Percentiles rank a stretch among this genome's conserved stretches.
These are phyloP conservation scores for Philopotamus ludificatus DNA, from an alignment of 1,140 invertebrate species.

Conservation along the genomic window DNA sequence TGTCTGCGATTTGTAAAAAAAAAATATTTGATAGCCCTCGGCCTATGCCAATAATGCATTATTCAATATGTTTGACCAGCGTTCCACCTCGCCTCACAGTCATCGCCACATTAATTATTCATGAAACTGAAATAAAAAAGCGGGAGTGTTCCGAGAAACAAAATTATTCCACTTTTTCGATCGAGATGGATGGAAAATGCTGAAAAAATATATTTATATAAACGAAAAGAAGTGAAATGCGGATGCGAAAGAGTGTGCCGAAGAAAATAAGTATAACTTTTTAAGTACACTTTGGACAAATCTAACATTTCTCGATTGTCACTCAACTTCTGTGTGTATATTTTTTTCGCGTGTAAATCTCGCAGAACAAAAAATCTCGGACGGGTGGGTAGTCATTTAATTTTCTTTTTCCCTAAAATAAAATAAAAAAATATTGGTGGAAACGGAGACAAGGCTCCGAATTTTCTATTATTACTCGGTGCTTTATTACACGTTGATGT, in stretches of 20 bases:
- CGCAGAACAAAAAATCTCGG: too few species aligned
- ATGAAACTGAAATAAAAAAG: neutral
- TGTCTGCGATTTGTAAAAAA: too few species aligned
- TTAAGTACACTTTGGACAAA: neutral
- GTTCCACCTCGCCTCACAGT: neutral
- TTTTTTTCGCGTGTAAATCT: neutral
- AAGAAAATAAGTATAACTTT: neutral
- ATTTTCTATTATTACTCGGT: too few species aligned
- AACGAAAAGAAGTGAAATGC: neutral
- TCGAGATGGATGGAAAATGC: neutral
- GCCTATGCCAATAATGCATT: too few species aligned
- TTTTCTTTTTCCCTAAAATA: too few species aligned
- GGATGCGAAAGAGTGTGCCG: neutral
- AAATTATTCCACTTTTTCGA: neutral
- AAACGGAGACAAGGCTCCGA: too few species aligned
- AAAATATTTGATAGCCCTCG: too few species aligned
- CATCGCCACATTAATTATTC: neutral
- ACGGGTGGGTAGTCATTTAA: too few species aligned
- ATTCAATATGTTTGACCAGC: too few species aligned
- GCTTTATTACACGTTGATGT: too few species aligned
- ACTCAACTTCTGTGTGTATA: neutral
- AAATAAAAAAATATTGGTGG: too few species aligned
- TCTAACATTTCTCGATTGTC: neutral
- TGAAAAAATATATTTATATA: neutral
- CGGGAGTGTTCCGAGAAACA: neutral